A percentile compares a stretch with the other conserved stretches of the same genome.
Conservation (phyloP, 2,888 invertebrate genomes). For the Scaptomyza polygonia region DNA sequence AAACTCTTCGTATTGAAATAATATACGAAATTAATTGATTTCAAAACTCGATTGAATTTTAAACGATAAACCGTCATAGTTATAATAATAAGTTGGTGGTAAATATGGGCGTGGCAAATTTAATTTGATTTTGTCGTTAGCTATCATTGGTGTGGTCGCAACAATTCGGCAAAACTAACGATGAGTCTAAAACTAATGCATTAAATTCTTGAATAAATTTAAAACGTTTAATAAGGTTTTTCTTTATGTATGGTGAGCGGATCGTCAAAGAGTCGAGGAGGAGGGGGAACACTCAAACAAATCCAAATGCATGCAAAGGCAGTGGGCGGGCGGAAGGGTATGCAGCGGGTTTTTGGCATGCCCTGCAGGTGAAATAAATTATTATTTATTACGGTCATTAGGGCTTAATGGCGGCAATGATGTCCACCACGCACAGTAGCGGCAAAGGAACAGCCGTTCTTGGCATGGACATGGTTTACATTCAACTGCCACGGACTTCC, state of each 20-base stretch:
- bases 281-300: constrained; percentile 1
- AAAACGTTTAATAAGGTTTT: too few species aligned
- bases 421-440: constrained; percentile 72
- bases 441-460: constrained; percentile 2
- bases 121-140: too few species aligned
- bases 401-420: constrained; percentile 80
- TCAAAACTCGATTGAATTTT: too few species aligned
- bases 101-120: too few species aligned
- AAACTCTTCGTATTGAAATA: too few species aligned
- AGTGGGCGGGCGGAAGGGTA: background rate
- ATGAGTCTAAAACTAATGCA: too few species aligned
- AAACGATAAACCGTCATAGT: too few species aligned
- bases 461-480: constrained; percentile 31
- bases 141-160: too few species aligned
- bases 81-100: too few species aligned
- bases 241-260: constrained; percentile 3
- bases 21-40: too few species aligned
- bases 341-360: constrained; percentile 32
- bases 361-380: constrained; percentile 80
- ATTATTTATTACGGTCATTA: constrained; percentile 80
- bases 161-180: too few species aligned
- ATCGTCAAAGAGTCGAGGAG: background rate
- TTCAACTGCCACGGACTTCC: constrained; percentile 64
- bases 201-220: too few species aligned
- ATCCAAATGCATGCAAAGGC: background rate